Evolutionary conservation across 2,797 vertebrate species (phyloP).

Genomic region (Sebastes taczanowskii): DNA sequence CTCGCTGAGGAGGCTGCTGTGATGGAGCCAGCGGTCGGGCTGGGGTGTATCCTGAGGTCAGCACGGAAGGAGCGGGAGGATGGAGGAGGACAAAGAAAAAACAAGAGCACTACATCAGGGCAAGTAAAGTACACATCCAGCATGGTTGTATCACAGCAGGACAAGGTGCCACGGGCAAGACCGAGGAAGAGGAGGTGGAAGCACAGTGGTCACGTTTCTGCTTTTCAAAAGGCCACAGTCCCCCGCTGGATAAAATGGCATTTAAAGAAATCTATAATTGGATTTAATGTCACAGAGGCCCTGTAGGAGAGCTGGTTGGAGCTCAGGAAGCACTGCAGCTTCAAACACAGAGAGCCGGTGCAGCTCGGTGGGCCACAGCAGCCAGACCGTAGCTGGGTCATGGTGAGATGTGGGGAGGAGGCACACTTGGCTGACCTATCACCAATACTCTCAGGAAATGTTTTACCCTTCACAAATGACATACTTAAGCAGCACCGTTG

Average conservation of each 20-base stretch:
- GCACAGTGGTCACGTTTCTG: conserved; percentile 19
- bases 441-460: conserved; percentile 42
- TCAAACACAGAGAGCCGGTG: conserved; percentile 11
- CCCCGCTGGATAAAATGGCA: conserved; percentile 61
- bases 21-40: conserved; percentile 87
- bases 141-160: conserved; percentile 34
- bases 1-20: conserved; percentile 88
- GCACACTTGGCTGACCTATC: conserved; percentile 56
- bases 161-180: conserved; percentile 33
- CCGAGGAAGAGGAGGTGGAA: conserved; percentile 16
- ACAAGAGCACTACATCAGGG: conserved; percentile 45
- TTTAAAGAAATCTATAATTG: conserved; percentile 70
- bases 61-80: background rate
- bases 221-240: conserved; percentile 62
- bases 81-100: conserved; percentile 30
- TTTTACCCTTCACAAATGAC: conserved; percentile 50
- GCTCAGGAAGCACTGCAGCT: conserved; percentile 30
- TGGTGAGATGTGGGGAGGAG: conserved; percentile 37
- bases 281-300: conserved; percentile 62
- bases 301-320: conserved; percentile 33
- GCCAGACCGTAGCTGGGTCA: conserved; percentile 46
- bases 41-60: conserved; percentile 90
- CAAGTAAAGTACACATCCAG: conserved; percentile 12
- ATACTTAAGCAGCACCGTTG: conserved; percentile 26
- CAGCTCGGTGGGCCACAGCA: conserved; percentile 22